These are phyloP conservation scores for Eurois occulta DNA, from an alignment of 2,888 invertebrate species.

Conservation along the genomic window DNA sequence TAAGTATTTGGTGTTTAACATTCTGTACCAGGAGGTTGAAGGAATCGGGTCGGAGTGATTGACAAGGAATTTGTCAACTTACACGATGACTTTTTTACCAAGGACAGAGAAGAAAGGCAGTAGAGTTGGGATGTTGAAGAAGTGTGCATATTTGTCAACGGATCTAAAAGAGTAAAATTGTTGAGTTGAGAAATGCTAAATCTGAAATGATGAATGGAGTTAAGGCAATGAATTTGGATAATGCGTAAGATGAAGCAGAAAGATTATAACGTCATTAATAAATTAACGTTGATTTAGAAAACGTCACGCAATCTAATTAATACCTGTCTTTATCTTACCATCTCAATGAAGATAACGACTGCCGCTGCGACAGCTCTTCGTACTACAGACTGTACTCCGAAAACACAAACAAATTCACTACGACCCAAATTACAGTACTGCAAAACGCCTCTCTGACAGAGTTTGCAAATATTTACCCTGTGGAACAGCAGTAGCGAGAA, in stretches of 20 bases:
- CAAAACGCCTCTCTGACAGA: too few species aligned
- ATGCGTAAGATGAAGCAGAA: constrained; percentile 12
- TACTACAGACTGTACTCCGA: too few species aligned
- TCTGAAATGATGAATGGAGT: constrained; percentile 6
- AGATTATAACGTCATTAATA: constrained; percentile 21
- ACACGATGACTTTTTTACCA: constrained; percentile 17
- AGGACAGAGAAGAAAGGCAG: neutral
- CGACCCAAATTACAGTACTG: too few species aligned
- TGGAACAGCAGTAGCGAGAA: too few species aligned
- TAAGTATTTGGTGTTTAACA: constrained; percentile 53
- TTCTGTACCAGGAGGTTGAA: constrained; percentile 38
- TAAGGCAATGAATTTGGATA: neutral
- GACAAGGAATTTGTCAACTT: constrained; percentile 55
- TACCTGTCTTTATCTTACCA: constrained; percentile 3
- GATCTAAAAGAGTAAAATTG: constrained; percentile 7
- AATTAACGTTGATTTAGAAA: constrained; percentile 12
- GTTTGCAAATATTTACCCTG: too few species aligned
- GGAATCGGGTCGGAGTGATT: constrained; percentile 48
- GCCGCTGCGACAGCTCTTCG: too few species aligned
- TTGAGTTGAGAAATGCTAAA: neutral
- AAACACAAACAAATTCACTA: too few species aligned
- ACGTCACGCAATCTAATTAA: constrained; percentile 23
- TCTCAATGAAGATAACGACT: constrained; percentile 1
- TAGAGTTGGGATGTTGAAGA: neutral
- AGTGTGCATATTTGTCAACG: neutral